A percentile compares a stretch with the other conserved stretches of the same genome.
Evolutionary conservation across 2,113 vertebrate genomes (phyloP).

Genomic region (Heterocephalus glaber): DNA sequence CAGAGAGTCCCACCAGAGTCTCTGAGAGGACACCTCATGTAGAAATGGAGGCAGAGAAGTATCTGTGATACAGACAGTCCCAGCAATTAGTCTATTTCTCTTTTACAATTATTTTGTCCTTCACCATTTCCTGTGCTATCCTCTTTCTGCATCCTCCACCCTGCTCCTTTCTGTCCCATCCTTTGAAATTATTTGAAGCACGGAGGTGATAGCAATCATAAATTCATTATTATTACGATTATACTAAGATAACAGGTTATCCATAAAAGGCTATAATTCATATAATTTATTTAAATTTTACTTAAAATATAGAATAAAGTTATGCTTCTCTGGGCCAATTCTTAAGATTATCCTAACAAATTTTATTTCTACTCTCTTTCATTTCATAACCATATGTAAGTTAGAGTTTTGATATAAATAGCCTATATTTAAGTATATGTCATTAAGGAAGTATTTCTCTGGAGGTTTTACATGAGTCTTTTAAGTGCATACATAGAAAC

Average conservation of each 20-base stretch:
- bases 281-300: too few species aligned
- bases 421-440: slow-evolving; percentile 51
- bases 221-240: slow-evolving; percentile 25
- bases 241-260: neutral
- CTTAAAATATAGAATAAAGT: neutral
- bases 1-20: neutral
- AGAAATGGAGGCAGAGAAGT: neutral
- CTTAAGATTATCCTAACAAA: neutral
- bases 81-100: neutral
- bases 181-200: neutral
- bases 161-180: neutral
- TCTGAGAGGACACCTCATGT: rapidly evolving
- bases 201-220: neutral
- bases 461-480: slow-evolving; percentile 28
- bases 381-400: slow-evolving; percentile 65
- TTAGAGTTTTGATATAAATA: slow-evolving; percentile 59
- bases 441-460: slow-evolving; percentile 67
- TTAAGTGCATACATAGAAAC: slow-evolving; percentile 49
- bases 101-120: neutral
- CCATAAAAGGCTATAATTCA: neutral
- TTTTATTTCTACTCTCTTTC: slow-evolving; percentile 17
- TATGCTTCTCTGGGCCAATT: neutral
- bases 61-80: rapidly evolving
- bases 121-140: neutral
- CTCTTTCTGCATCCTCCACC: neutral